Evolutionary conservation across 2,113 vertebrate genomes (phyloP).

Genomic region (Carassius gibelio): DNA sequence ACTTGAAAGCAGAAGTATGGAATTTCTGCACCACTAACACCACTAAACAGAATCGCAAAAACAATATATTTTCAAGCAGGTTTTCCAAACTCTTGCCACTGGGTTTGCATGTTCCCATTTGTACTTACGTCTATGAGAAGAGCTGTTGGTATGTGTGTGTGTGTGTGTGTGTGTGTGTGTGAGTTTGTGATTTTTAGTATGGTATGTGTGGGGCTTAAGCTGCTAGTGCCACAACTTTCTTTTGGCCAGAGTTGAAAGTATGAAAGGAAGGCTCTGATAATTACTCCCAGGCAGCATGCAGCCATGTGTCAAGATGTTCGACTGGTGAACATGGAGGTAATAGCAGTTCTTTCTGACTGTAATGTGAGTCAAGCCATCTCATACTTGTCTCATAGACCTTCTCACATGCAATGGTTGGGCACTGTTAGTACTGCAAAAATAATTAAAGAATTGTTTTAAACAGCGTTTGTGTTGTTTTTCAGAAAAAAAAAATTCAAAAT

Average conservation of each 20-base stretch:
- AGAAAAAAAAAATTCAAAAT: background rate
- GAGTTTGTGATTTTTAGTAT: background rate
- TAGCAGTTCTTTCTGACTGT: background rate
- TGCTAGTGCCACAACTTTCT: slow-evolving; percentile 17
- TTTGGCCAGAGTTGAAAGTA: slow-evolving; percentile 36
- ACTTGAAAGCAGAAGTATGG: background rate
- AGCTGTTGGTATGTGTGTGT: background rate
- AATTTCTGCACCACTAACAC: background rate
- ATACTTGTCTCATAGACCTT: background rate
- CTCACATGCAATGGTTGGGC: background rate
- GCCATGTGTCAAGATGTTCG: background rate
- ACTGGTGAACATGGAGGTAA: background rate
- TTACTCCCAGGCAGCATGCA: background rate
- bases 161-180: background rate
- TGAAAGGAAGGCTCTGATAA: slow-evolving; percentile 36
- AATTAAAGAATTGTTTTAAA: no score
- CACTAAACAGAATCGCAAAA: background rate
- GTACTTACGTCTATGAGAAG: no score
- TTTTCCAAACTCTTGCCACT: background rate
- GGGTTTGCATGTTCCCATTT: background rate
- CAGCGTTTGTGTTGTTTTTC: background rate
- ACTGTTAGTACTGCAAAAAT: background rate
- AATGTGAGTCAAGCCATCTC: background rate
- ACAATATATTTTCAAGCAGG: background rate
- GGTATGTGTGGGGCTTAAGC: background rate